Base-by-base conservation (phyloP, 2,888 invertebrate species). In the Scaptomyza tumidula region DNA sequence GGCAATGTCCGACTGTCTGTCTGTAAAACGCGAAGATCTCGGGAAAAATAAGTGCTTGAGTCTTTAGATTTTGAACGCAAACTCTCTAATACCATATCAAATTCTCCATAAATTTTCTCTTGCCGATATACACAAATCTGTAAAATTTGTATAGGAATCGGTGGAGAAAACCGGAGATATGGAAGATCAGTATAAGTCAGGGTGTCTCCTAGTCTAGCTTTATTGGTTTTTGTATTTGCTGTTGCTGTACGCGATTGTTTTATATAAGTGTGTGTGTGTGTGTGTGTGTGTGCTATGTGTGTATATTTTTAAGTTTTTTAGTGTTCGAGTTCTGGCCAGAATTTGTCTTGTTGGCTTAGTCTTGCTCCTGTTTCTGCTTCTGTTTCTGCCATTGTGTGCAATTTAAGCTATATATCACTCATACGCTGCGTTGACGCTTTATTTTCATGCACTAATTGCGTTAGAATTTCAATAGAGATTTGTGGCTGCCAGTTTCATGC, bases 391-490 rank as follows among this genome's bases (percentile, higher is more conserved):
- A 69, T 82, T 79, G 81, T 83, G 66, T 78, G 72, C 44, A 76
- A 73, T 79, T 86, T 81, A 84, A 79, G 83, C 83, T 67, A 83
- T 86, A 83, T 83, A 86, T 83, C 85, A 83, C 87, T 83, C 87
- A 83, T 84, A 84, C 87, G 83, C 87, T 86, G 85, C 70, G 85
- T 75, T 74, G 85, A 67, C 78, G 73, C 76, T 84, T 83, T 79
- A 83, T 84, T 86, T 86, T 86, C 85, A 83, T 86, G 87, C 79
- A 86, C 85, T 83, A 83, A 83, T 83, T 86, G 83, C 81, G 87
- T 81, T 86, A 81, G 87, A 84, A 79, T 83, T 86, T 86, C 86
- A 80, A 83, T 83, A 71, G 67, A 56, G 55, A 59, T 72, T 44
- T 63, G 31, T 39, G 45, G 43, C 27, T 31, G 11, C 10, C 19